Percentiles rank a stretch among this genome's conserved stretches.
phyloP scores from a whole-genome alignment of 2,113 vertebrate genomes.

The Bubo blakistoni region DNA sequence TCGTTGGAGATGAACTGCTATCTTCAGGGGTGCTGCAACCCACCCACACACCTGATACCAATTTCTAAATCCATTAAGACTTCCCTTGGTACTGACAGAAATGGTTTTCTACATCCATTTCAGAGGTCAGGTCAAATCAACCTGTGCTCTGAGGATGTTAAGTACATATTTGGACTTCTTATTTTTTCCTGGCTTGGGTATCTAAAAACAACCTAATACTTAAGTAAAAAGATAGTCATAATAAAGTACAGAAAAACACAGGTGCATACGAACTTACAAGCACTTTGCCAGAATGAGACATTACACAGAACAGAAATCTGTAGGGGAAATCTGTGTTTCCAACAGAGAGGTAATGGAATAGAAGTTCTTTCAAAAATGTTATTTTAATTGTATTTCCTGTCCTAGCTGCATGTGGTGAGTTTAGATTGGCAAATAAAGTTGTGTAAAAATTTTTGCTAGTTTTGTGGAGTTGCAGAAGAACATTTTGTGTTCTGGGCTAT shows the following conservation, averaged over 20 bases:
- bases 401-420: not conserved
- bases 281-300: not conserved
- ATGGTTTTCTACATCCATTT: not conserved
- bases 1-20: not conserved
- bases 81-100: not conserved
- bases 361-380: not conserved
- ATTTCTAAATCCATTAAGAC: not conserved
- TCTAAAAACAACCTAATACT: not conserved
- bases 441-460: not conserved
- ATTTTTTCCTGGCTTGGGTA: not conserved
- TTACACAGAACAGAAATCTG: not conserved
- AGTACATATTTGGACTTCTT: not conserved
- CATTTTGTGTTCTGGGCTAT: not conserved
- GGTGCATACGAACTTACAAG: not conserved
- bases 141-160: not conserved
- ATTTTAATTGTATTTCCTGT: constrained; percentile 3
- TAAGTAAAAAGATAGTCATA: not conserved
- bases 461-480: not conserved
- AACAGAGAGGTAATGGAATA: not conserved
- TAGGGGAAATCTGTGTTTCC: not conserved
- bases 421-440: not conserved
- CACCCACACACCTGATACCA: not conserved
- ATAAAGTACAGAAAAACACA: constrained; percentile 3
- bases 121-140: not conserved
- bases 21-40: not conserved